Evolutionary conservation across 2,113 vertebrate genomes (phyloP).

Genomic region (Morphnarchus princeps): DNA sequence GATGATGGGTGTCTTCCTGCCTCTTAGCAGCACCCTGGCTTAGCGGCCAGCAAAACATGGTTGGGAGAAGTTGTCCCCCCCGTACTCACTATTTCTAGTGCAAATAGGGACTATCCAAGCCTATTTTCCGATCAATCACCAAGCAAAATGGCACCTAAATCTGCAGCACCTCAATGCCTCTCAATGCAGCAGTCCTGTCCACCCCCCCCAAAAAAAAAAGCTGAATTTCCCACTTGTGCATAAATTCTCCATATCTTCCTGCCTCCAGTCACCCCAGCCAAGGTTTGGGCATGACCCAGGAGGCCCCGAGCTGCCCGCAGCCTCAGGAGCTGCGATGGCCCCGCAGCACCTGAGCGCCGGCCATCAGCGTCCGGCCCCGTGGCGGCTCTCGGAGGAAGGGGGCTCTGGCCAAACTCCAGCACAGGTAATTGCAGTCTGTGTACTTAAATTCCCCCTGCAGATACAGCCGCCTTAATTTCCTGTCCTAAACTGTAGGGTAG

Average conservation of each 20-base stretch:
- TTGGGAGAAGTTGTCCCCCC: not conserved
- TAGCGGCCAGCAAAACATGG: not conserved
- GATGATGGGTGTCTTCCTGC: accelerated
- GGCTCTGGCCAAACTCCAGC: slow-evolving; percentile 1
- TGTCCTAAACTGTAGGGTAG: not conserved
- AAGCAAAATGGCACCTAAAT: not conserved
- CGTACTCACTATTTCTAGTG: not conserved
- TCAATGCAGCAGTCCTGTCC: not conserved
- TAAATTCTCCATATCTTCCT: not conserved
- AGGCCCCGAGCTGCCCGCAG: accelerated
- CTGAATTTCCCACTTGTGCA: not conserved
- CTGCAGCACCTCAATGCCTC: not conserved
- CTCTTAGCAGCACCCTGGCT: not conserved
- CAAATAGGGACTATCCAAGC: not conserved
- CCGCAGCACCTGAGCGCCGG: accelerated
- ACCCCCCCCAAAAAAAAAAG: not conserved
- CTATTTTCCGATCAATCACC: not conserved
- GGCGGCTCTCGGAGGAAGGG: accelerated
- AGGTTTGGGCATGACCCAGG: not conserved
- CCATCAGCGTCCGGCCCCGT: accelerated
- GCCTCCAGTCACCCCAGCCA: not conserved
- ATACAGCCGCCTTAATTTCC: slow-evolving; percentile 58
- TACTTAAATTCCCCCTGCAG: not conserved
- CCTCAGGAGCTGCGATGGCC: not conserved
- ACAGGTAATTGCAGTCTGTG: slow-evolving; percentile 12